Base-by-base conservation (phyloP, 2,113 vertebrate species). In the Ptyas mucosa region DNA sequence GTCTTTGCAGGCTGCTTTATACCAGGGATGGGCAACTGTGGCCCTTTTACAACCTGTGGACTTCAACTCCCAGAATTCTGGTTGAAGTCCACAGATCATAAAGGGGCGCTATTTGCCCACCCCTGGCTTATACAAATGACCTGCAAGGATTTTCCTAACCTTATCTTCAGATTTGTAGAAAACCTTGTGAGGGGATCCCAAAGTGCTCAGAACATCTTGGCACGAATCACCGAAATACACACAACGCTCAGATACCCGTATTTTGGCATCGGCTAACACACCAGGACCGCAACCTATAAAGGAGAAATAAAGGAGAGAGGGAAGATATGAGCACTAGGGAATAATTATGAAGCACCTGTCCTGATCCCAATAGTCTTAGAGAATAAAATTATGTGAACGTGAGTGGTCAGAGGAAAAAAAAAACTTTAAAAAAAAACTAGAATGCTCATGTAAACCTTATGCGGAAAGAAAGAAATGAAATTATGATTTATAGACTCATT, bases 141-240 rank as follows among this genome's bases (percentile, higher is more conserved):
- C 23, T 86, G 39, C 24, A 46, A 46, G 55, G 64, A 1, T 51
- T 86, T 49, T 49, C 81, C 95, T 95, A 95, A 99, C 99, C 98
- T 99, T 99, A 96, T 99, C 99, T 96, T 99, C 99, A 0, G 99
- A 99, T 96, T 99, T 99, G 97, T 99, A 99, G 97, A 99, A 99
- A 97, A 99, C 98, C 96, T 99, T 99, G 97, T 99, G 99, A 5
- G 99, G 99, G 29, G 99, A 99, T 18, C 99, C 99, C 96, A 99
- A 96, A 95, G 98, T 98, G 88, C 99, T 98, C 94, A 99, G 97
- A 64, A 99, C 99, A 92, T 99, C 99, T 97, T 99, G 99, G 97
- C 99, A 99, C 0, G 99, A 99, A 94, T 99, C 99, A 55, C 99
- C 99, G 29, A 99, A 99, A 97, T 98, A 99, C 91, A 99, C 99